Conservation (phyloP, 2,797 vertebrate species). For the Pantherophis alleghaniensis region DNA sequence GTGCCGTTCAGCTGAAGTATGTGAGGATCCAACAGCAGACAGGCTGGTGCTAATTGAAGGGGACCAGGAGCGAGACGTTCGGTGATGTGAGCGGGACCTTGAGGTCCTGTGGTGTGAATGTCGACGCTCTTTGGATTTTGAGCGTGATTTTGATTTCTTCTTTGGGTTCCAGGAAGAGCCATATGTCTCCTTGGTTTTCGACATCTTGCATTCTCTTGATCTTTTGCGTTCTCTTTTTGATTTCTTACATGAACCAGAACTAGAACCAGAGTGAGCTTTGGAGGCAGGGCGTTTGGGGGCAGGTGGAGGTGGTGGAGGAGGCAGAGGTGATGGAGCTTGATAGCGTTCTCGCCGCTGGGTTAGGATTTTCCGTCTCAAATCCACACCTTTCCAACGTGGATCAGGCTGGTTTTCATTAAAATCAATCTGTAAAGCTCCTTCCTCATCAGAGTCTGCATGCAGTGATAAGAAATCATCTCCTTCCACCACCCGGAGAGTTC, state of each 20-base stretch:
- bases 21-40: constrained; percentile 53
- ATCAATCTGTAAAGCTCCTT: constrained; percentile 71
- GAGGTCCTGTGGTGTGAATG: constrained; percentile 69
- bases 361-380: constrained; percentile 86
- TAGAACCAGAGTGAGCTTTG: constrained; percentile 51
- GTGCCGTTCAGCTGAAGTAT: constrained; percentile 61
- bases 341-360: constrained; percentile 84
- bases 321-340: constrained; percentile 71
- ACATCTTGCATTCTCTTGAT: constrained; percentile 55
- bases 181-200: constrained; percentile 57
- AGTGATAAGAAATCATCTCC: constrained; percentile 88
- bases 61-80: constrained; percentile 71
- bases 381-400: constrained; percentile 72
- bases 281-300: constrained; percentile 54
- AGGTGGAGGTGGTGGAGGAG: constrained; percentile 36
- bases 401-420: constrained; percentile 69
- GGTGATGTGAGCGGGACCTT: constrained; percentile 65
- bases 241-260: constrained; percentile 62
- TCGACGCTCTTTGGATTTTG: constrained; percentile 63
- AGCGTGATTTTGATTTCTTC: constrained; percentile 51
- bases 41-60: constrained; percentile 58
- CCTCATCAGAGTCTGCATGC: constrained; percentile 79
- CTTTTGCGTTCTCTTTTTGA: constrained; percentile 68
- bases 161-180: constrained; percentile 57
- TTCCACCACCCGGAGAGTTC: constrained; percentile 80